Evolutionary conservation across 2,888 invertebrate species (phyloP), one percentile per base, ranked within the genome.

Genomic region (Andrena dorsata): DNA sequence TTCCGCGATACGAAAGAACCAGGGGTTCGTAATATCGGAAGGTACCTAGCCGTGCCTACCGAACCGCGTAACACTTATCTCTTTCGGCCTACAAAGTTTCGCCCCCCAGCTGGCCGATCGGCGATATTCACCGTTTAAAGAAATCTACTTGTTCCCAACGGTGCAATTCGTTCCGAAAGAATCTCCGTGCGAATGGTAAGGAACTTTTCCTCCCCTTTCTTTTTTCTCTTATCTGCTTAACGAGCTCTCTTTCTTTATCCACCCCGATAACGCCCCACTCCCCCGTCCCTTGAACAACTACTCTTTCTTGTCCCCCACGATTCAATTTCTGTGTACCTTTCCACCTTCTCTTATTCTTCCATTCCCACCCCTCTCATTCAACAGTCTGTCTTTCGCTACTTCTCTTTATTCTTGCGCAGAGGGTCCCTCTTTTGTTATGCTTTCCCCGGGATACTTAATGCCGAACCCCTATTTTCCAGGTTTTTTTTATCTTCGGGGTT

Each of bases 231-330:
- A 87, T 86, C 83, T 76, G 81, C 86, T 84, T 85, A 83, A 87
- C 85, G 84, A 85, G 87, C 81, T 85, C 82, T 83, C 83, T 76
- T 84, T 83, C 83, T 79, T 77, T 77, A 81, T 83, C 72, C 82
- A 28, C 56, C 41, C 70, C 61, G 71, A 82, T 79, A 79, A 76
- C 80, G 79, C 7, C 60, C 30, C 23, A 23, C 20, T 4, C 13
- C 16, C 16, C 13, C 10, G 32, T 32, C 28, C 13, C 30, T 20
- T 20, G 51, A 47, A 47, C 41, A 35, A 41, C 35, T 47, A 26
- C 56, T 28, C 58, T 69, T 79, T 68, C 49, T 64, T 56, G 60
- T 61, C 66, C 58, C 79, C 56, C n/a, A 28, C 63, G 23, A 47
- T 13, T 47, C 80, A 60, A 41, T 70, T 70, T 20, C 66, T 16